phyloP scores from a whole-genome alignment of 2,888 invertebrate species.

The Parnassius apollo region DNA sequence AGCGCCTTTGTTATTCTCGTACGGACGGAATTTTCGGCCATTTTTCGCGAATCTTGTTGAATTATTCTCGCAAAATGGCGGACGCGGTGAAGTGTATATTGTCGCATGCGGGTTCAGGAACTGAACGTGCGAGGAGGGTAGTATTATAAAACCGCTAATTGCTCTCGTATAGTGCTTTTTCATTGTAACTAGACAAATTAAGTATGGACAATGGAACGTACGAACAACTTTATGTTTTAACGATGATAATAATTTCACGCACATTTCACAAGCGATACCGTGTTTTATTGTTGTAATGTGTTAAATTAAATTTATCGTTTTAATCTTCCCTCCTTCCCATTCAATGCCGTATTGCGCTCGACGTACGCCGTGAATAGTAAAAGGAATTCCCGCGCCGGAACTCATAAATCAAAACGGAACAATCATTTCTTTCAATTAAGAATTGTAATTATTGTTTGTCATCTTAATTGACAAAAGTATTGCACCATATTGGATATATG shows the following conservation, averaged over 20 bases:
- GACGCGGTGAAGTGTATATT: conserved; percentile 53
- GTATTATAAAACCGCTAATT: conserved; percentile 63
- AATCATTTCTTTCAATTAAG: conserved; percentile 27
- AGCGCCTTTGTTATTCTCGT: conserved; percentile 31
- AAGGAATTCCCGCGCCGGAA: conserved; percentile 22
- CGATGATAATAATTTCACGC: conserved; percentile 23
- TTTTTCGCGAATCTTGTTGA: conserved; percentile 70
- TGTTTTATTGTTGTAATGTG: conserved; percentile 19
- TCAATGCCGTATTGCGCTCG: conserved; percentile 22
- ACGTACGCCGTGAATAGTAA: conserved; percentile 6
- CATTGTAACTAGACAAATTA: conserved; percentile 36
- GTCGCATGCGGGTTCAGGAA: conserved; percentile 42
- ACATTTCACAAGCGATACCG: conserved; percentile 16
- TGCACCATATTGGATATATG: not conserved
- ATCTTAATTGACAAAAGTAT: conserved; percentile 22
- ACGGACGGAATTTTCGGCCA: conserved; percentile 51
- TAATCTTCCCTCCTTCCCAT: conserved; percentile 19
- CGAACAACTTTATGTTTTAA: conserved; percentile 6
- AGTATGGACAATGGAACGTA: conserved; percentile 5
- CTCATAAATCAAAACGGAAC: conserved; percentile 25
- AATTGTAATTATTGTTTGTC: conserved; percentile 32
- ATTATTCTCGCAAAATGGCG: conserved; percentile 70
- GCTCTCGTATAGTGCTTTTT: conserved; percentile 51
- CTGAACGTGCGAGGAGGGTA: conserved; percentile 48
- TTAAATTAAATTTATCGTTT: conserved; percentile 24